Percentiles rank a stretch among this genome's conserved stretches.
These are phyloP conservation scores for Dicerorhinus sumatrensis DNA, from an alignment of 2,113 vertebrate species.

Conservation along the genomic window DNA sequence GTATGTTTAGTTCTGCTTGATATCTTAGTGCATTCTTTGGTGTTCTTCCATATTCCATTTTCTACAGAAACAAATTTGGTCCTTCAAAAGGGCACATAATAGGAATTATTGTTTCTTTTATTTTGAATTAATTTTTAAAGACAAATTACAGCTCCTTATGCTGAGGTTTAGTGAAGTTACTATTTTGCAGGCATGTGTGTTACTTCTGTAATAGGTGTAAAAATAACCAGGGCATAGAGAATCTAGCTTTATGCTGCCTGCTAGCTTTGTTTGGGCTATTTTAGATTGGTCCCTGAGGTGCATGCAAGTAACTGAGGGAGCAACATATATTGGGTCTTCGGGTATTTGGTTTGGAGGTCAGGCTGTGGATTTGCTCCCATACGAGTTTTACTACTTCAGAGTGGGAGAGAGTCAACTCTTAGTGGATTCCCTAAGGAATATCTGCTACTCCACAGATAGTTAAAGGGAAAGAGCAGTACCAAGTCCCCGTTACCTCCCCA, in stretches of 20 bases:
- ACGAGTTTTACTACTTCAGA: slow-evolving; percentile 34
- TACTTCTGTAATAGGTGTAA: slow-evolving; percentile 40
- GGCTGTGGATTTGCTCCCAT: neutral
- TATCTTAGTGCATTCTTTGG: neutral
- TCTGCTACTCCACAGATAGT: neutral
- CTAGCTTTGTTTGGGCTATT: neutral
- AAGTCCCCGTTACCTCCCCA: neutral
- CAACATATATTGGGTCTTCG: neutral
- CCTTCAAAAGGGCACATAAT: neutral
- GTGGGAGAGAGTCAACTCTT: neutral
- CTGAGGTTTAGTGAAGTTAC: neutral
- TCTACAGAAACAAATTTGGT: neutral
- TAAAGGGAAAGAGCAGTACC: neutral
- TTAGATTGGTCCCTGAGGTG: neutral
- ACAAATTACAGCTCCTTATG: neutral
- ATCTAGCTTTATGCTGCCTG: neutral
- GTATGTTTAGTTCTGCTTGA: neutral
- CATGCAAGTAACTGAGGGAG: neutral
- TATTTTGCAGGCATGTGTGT: slow-evolving; percentile 1
- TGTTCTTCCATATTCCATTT: neutral
- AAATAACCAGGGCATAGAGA: neutral
- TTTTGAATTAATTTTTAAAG: slow-evolving; percentile 32
- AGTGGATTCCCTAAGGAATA: neutral
- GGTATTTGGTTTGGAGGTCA: slow-evolving; percentile 15
- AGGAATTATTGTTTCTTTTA: slow-evolving; percentile 20